Conservation (phyloP, 2,888 invertebrate species). For the Patella pellucida region DNA sequence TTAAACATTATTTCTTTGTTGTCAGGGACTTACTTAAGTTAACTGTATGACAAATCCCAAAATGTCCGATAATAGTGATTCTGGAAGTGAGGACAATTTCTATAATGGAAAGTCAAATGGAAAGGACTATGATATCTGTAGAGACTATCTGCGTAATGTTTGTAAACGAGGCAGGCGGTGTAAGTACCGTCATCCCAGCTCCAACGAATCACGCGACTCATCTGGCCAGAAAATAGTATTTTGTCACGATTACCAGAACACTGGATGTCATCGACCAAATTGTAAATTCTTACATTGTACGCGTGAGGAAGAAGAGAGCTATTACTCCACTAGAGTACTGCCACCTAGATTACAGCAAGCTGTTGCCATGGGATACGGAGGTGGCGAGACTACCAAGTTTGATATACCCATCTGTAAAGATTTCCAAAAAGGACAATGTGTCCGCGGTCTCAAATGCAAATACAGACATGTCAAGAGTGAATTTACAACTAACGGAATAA, state of each 20-base stretch:
- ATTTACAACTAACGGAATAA: background rate
- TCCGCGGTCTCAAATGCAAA: conserved; percentile 73
- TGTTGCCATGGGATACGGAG: conserved; percentile 62
- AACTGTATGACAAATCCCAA: background rate
- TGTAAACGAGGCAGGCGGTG: conserved; percentile 77
- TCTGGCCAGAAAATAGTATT: conserved; percentile 70
- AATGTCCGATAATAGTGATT: conserved; percentile 64
- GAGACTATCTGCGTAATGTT: conserved; percentile 76
- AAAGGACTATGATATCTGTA: conserved; percentile 74
- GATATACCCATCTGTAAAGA: conserved; percentile 77
- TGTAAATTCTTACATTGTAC: conserved; percentile 85
- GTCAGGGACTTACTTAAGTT: background rate
- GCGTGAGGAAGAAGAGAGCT: conserved; percentile 81
- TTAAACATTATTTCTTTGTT: too few species aligned
- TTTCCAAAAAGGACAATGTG: conserved; percentile 76
- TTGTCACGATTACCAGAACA: conserved; percentile 80
- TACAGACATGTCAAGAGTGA: conserved; percentile 71
- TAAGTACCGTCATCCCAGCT: conserved; percentile 74
- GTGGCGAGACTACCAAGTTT: conserved; percentile 50
- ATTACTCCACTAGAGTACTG: conserved; percentile 80
- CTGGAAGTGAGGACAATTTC: conserved; percentile 52
- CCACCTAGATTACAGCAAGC: conserved; percentile 73
- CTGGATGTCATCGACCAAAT: conserved; percentile 80
- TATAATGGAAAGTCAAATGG: conserved; percentile 28
- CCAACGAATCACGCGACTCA: conserved; percentile 63